Conservation (phyloP, 23 tunicate genomes). For the Corella eumyota region DNA sequence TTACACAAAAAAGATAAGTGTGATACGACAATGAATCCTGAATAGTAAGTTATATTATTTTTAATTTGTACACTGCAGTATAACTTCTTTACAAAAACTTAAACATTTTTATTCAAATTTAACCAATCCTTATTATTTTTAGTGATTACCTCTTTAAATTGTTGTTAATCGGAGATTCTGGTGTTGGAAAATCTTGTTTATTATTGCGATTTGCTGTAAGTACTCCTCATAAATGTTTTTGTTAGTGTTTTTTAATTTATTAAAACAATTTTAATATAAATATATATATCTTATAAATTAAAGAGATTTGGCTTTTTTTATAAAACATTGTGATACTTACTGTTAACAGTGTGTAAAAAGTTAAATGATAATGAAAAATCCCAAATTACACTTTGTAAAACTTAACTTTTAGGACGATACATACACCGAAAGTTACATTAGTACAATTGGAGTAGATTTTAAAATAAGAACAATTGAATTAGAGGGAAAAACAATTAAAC, state of each 20-base stretch:
- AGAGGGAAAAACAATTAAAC: conserved; percentile 98
- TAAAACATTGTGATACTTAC: too few species aligned
- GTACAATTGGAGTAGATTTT: conserved; percentile 98
- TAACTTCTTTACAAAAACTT: too few species aligned
- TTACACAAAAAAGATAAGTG: conserved; percentile 1
- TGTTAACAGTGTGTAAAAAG: too few species aligned
- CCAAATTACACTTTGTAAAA: not conserved
- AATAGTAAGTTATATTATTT: conserved; percentile 37
- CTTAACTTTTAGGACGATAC: conserved; percentile 65
- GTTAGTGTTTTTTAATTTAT: not conserved
- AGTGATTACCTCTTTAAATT: conserved; percentile 98
- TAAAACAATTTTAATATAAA: not conserved
- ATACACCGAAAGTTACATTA: conserved; percentile 95
- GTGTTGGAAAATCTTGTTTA: conserved; percentile 98
- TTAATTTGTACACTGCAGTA: too few species aligned
- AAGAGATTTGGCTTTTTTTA: too few species aligned
- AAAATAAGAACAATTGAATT: conserved; percentile 98
- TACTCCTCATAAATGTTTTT: not conserved
- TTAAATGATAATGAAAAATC: not conserved
- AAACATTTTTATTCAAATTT: too few species aligned
- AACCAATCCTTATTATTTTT: too few species aligned
- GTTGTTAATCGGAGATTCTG: conserved; percentile 98
- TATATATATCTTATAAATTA: too few species aligned
- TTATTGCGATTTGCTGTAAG: conserved; percentile 93
- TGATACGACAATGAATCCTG: conserved; percentile 50